Evolutionary conservation across 2,888 invertebrate genomes (phyloP), one percentile per base, ranked within the genome.

Genomic region (Bugulina stolonifera): DNA sequence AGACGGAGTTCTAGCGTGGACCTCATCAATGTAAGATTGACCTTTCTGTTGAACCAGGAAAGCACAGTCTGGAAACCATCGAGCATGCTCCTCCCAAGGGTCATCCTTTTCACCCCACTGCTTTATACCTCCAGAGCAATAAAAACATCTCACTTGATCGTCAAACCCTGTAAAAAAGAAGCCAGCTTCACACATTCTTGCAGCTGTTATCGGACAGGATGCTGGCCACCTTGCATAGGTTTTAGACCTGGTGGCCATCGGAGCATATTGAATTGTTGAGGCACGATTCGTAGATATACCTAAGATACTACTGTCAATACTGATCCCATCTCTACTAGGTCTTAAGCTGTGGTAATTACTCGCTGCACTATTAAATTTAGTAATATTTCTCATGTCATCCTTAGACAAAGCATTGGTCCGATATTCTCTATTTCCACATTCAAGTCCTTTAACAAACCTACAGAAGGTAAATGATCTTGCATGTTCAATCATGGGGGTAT

Each of bases 71-170:
- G 90, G 89, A 81, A 93, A 93, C 94, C 94, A 96, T 43, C 90
- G 88, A 0, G 94, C 94, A 85, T 97, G 96, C 83, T 97, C 94
- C 76, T 91, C 90, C 94, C 94, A 96, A 0, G 96, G 94, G 77
- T 92, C 90, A 84, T 97, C 96, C 73, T 89, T 89, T 64, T 89
- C 89, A 81, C 93, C 93, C 96, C 96, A 97, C 82, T 94, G 93
- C 79, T 93, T 91, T 2, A 97, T 87, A 0, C 95, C 95, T 64
- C 94, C 94, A 77, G 93, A 94, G 83, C 97, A 97, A 81, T 91
- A 91, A 84, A 93, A 96, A 82, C 96, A 97, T 74, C 93, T 89
- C 0, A 94, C 94, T 80, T 93, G 91, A 84, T 94, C 94, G 35
- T 91, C 90, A 75, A 89, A 88, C n/a, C 85, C 85, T 77, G 71